These are phyloP conservation scores for Latrodectus hesperus DNA, from an alignment of 2,888 invertebrate genomes.

Conservation along the genomic window DNA sequence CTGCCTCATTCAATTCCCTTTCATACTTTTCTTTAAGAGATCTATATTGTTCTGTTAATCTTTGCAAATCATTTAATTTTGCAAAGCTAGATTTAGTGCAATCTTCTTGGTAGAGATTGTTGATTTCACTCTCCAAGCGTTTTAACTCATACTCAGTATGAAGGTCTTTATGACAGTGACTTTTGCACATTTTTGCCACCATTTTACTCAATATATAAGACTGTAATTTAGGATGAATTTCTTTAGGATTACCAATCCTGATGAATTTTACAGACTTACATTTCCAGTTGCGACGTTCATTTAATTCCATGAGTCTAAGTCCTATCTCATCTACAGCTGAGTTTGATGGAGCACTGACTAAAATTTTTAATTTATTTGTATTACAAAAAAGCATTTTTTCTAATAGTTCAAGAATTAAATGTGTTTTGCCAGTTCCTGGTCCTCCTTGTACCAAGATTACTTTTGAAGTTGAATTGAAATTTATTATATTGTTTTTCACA, in stretches of 20 bases:
- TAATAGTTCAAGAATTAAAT: slow-evolving; percentile 84
- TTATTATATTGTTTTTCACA: slow-evolving; percentile 76
- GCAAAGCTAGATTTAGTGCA: neutral
- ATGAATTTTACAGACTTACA: slow-evolving; percentile 79
- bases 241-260: slow-evolving; percentile 81
- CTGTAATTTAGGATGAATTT: slow-evolving; percentile 79
- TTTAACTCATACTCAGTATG: neutral
- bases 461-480: slow-evolving; percentile 77
- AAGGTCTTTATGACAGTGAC: neutral
- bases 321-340: slow-evolving; percentile 89
- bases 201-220: slow-evolving; percentile 78
- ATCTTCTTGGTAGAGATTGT: neutral
- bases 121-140: slow-evolving; percentile 10
- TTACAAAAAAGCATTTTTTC: slow-evolving; percentile 77
- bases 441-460: slow-evolving; percentile 89
- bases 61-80: neutral
- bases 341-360: slow-evolving; percentile 91
- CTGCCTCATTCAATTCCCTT: neutral
- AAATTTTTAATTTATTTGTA: slow-evolving; percentile 76
- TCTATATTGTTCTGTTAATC: neutral
- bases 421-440: slow-evolving; percentile 90
- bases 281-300: slow-evolving; percentile 75
- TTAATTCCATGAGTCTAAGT: slow-evolving; percentile 79
- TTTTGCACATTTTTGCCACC: neutral
- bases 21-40: neutral